phyloP scores from a whole-genome alignment of 2,113 vertebrate genomes.

The Machaerirhynchus nigripectus region DNA sequence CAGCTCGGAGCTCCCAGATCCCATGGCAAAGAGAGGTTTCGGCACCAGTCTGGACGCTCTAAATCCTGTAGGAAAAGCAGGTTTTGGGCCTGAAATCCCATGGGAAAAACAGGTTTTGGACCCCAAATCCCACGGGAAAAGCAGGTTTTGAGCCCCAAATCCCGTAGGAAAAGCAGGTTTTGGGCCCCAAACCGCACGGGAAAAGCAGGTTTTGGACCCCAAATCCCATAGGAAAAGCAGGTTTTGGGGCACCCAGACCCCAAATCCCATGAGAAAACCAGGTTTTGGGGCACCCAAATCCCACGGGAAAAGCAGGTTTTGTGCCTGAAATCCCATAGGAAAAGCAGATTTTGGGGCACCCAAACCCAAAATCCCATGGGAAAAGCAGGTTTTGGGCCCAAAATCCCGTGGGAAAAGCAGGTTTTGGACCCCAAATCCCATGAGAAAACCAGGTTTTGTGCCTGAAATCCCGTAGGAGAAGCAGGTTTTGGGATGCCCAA shows the following conservation, averaged over 20 bases:
- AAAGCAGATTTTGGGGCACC: no score
- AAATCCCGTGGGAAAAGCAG: background rate
- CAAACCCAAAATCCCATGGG: rapidly evolving
- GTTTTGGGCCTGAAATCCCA: background rate
- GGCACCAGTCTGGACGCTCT: background rate
- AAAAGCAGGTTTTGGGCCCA: background rate
- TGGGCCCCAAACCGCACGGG: background rate
- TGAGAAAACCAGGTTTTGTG: no score
- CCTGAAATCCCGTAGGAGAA: no score
- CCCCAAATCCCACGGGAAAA: no score
- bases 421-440: background rate
- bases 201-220: background rate
- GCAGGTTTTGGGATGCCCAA: no score
- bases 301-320: no score
- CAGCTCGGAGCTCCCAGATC: background rate
- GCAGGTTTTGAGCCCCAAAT: background rate
- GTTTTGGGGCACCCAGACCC: background rate
- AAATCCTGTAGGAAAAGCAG: background rate
- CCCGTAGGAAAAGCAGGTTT: no score
- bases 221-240: rapidly evolving
- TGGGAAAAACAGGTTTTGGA: background rate
- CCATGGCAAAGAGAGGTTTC: background rate
- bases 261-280: no score
- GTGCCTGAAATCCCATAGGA: no score
- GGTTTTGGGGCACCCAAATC: no score